Evolutionary conservation across 2,797 vertebrate genomes (phyloP), one percentile per base, ranked within the genome.

Genomic region (Manis crassicaudata): DNA sequence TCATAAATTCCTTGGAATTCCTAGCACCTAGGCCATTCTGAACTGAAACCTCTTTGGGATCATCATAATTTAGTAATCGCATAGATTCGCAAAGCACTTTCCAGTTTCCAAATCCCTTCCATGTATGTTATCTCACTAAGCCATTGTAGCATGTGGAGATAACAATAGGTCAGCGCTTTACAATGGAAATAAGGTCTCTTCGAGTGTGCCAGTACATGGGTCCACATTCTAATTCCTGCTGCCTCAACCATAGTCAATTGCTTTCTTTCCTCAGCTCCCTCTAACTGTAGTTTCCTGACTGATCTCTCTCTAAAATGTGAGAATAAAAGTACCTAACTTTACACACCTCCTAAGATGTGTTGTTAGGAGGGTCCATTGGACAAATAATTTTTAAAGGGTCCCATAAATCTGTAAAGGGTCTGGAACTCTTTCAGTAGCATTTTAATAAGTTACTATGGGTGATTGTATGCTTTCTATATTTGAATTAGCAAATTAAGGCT

Each of bases 371-470:
- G 35, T 32, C 10, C n/a, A 1, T 0, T 12, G 27, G 43, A 7
- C 25, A 7, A 0, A 46, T 23, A 7, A 32, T 40, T n/a, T 7
- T 23, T 18, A 29, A 50, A 32, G 20, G 12, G 21, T 32, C 63
- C 27, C 21, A 0, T 6, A 1, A 6, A 20, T 37, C 35, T 25
- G 14, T 75, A 27, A 35, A 68, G 11, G 2, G 37, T 16, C 67
- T 6, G 8, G 8, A 20, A 6, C 5, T 23, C 13, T 40, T 40
- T 21, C 21, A 1, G 20, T 7, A 3, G 6, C 10, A 25, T 2
- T 16, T n/a, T 12, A 7, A 6, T 20, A 21, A 16, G 62, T 46
- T 14, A 54, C 1, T 3, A 0, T 0, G 11, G 32, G 29, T 1
- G 16, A 12, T 0, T 29, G 56, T 18, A 0, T 52, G n/a, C 54